phyloP scores from a whole-genome alignment of 1,140 invertebrate species.

The Mizuhopecten yessoensis region DNA sequence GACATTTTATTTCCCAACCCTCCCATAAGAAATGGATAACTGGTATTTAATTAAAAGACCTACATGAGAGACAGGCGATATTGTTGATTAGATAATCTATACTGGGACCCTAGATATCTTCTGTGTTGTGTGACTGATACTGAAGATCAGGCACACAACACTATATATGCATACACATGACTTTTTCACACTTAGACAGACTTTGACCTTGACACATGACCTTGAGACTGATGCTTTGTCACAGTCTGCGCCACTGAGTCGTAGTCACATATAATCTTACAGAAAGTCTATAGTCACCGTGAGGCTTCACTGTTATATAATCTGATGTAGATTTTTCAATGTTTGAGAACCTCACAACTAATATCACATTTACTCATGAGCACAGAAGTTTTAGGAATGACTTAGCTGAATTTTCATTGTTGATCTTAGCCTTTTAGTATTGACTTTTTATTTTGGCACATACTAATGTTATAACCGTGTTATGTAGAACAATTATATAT shows the following conservation, averaged over 20 bases:
- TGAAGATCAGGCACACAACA: neutral
- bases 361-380: too few species aligned
- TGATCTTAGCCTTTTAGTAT: too few species aligned
- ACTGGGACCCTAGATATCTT: neutral
- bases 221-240: neutral
- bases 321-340: too few species aligned
- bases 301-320: too few species aligned
- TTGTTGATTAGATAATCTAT: conserved; percentile 32
- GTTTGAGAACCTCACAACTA: too few species aligned
- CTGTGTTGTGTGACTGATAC: neutral
- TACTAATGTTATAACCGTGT: too few species aligned
- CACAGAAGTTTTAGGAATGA: too few species aligned
- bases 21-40: neutral
- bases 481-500: too few species aligned
- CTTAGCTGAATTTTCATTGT: too few species aligned
- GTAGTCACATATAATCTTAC: neutral
- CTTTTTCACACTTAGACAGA: neutral
- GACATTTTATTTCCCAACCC: neutral
- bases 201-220: neutral
- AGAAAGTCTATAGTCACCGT: too few species aligned
- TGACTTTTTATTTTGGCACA: too few species aligned
- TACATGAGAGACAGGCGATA: neutral
- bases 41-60: conserved; percentile 5
- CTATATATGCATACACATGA: neutral
- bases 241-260: neutral